These are phyloP conservation scores for Astreopora myriophthalma DNA, from an alignment of 64 coral and sea anemone genomes.

Conservation along the genomic window DNA sequence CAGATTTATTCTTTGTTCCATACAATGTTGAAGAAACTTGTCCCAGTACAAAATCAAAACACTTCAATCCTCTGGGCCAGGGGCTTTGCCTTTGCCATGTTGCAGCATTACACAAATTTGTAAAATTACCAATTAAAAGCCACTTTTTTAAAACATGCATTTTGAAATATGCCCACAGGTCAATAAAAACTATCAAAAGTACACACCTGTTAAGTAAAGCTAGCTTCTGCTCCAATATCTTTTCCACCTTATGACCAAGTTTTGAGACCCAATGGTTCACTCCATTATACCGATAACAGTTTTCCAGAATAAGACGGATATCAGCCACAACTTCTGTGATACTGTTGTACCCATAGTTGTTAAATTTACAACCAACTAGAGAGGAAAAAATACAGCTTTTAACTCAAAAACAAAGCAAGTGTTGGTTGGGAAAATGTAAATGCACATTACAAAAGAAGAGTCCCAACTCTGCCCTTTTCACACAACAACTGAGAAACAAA, in stretches of 20 bases:
- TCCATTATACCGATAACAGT: slow-evolving; percentile 97
- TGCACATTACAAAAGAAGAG: no score
- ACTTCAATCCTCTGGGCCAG: no score
- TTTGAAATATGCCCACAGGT: no score
- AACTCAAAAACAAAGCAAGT: background rate
- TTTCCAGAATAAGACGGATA: slow-evolving; percentile 90
- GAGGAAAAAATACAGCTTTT: slow-evolving; percentile 27
- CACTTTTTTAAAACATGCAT: no score
- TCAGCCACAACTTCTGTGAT: slow-evolving; percentile 96
- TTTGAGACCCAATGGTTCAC: slow-evolving; percentile 96
- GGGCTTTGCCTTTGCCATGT: no score
- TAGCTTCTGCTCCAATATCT: slow-evolving; percentile 94
- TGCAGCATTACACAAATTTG: no score
- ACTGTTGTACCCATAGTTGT: slow-evolving; percentile 77
- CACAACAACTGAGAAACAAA: background rate
- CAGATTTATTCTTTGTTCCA: no score
- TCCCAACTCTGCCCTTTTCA: background rate
- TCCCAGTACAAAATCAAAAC: no score
- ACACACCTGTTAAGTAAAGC: slow-evolving; percentile 94
- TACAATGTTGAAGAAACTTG: no score
- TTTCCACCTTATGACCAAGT: slow-evolving; percentile 93
- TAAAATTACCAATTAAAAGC: no score
- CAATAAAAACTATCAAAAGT: background rate
- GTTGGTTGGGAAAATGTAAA: background rate
- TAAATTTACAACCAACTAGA: slow-evolving; percentile 95